phyloP scores from a whole-genome alignment of 37 sponge, comb jelly and placozoan species.

The Ephydatia muelleri region DNA sequence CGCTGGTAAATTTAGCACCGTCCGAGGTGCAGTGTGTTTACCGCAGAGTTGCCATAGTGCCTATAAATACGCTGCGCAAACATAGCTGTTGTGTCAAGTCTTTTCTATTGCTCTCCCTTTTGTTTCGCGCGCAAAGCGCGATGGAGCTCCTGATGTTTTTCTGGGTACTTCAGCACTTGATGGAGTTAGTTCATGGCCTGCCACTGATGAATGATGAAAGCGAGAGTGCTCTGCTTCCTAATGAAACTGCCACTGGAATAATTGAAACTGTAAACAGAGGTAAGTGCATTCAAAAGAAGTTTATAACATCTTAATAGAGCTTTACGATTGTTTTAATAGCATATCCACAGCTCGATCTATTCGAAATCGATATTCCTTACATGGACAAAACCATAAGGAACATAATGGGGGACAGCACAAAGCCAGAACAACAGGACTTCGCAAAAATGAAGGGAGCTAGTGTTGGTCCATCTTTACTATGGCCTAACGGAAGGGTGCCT shows the following conservation, averaged over 20 bases:
- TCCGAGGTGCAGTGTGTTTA: not conserved
- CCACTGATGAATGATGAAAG: not conserved
- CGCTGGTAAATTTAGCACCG: not conserved
- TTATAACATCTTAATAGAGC: too few relatives aligned
- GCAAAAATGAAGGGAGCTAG: not conserved
- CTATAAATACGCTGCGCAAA: not conserved
- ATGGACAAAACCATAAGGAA: not conserved
- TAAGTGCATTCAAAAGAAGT: not conserved
- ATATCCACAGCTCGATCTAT: not conserved
- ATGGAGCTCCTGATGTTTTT: too few relatives aligned
- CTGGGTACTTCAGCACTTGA: not conserved
- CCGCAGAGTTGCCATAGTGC: not conserved
- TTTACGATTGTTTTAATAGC: not conserved
- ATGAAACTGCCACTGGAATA: not conserved
- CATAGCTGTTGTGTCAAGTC: too few relatives aligned
- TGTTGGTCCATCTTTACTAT: not conserved
- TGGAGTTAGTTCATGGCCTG: not conserved
- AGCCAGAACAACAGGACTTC: not conserved
- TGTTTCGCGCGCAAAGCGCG: too few relatives aligned
- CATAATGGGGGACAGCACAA: not conserved
- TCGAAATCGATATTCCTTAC: not conserved
- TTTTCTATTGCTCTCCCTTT: too few relatives aligned
- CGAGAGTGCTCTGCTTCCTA: not conserved
- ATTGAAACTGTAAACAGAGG: not conserved
- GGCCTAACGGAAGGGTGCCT: conserved; percentile 30